These are phyloP conservation scores for Hippocampus comes DNA, from an alignment of 2,113 vertebrate species.

Conservation along the genomic window DNA sequence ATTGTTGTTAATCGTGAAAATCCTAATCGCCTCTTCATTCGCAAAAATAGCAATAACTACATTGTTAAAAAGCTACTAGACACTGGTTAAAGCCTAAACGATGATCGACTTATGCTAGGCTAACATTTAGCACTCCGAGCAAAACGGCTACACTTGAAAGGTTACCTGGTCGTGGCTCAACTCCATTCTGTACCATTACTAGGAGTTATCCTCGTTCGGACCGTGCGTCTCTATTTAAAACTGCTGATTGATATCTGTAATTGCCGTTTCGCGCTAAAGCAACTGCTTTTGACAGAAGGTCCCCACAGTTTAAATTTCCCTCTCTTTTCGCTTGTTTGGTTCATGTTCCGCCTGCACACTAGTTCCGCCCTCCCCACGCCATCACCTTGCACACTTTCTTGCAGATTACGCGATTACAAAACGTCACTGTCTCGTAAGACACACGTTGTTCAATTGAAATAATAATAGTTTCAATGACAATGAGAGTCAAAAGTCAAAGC, in stretches of 20 bases:
- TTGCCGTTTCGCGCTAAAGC: background rate
- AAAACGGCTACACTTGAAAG: background rate
- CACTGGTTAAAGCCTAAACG: background rate
- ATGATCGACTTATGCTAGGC: constrained; percentile 16
- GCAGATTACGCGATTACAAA: background rate
- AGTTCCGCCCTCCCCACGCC: background rate
- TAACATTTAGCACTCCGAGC: constrained; percentile 8
- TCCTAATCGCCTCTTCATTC: background rate
- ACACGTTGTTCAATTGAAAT: background rate
- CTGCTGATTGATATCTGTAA: accelerated
- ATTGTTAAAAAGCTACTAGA: background rate
- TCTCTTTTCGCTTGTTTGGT: constrained; percentile 44
- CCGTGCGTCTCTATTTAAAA: background rate
- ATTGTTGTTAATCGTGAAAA: no score
- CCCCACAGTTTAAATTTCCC: constrained; percentile 72
- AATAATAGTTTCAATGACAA: background rate
- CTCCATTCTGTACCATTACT: constrained; percentile 47
- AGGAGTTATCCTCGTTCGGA: background rate
- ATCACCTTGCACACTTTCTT: constrained; percentile 1
- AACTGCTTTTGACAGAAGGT: constrained; percentile 1
- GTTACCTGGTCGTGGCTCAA: constrained; percentile 54
- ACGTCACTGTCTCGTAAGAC: constrained; percentile 7
- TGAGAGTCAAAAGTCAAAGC: background rate
- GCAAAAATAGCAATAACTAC: background rate
- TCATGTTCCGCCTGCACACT: constrained; percentile 51